Conservation (phyloP, 2,797 vertebrate species). For the Setipinna tenuifilis region DNA sequence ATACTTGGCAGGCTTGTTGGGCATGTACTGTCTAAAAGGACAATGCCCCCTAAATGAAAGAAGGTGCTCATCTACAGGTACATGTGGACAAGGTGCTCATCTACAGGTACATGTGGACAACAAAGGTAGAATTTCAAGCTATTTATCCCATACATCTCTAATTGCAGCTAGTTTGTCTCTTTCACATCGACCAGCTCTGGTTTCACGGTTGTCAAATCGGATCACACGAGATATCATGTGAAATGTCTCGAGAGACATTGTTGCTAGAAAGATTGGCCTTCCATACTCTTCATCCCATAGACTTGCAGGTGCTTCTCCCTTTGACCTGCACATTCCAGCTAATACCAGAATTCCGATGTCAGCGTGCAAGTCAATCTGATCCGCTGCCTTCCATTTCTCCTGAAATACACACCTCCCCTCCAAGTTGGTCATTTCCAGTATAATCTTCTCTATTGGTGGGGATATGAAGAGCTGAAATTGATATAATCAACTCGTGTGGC, state of each 20-base stretch:
- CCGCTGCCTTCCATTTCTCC: too few relatives aligned
- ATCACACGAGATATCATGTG: constrained; percentile 11
- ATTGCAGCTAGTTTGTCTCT: constrained; percentile 8
- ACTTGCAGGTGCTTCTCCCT: not conserved
- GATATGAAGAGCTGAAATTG: too few relatives aligned
- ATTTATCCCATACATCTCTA: constrained; percentile 12
- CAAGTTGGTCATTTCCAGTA: too few relatives aligned
- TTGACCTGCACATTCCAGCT: constrained; percentile 5
- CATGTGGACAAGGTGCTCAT: not conserved
- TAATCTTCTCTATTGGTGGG: too few relatives aligned
- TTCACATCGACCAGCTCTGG: not conserved
- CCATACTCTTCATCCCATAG: constrained; percentile 10
- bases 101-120: not conserved
- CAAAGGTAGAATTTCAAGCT: not conserved
- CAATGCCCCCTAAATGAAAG: not conserved
- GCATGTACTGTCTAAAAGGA: not conserved
- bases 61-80: not conserved
- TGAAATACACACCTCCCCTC: too few relatives aligned
- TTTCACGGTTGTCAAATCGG: too few relatives aligned
- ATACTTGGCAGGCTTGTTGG: not conserved
- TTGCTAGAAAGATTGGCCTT: too few relatives aligned
- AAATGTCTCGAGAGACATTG: too few relatives aligned
- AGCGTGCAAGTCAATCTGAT: too few relatives aligned
- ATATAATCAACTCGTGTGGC: too few relatives aligned
- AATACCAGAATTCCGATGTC: not conserved